Conservation (phyloP, 1,140 invertebrate genomes). For the Drosophila kurseongensis region DNA sequence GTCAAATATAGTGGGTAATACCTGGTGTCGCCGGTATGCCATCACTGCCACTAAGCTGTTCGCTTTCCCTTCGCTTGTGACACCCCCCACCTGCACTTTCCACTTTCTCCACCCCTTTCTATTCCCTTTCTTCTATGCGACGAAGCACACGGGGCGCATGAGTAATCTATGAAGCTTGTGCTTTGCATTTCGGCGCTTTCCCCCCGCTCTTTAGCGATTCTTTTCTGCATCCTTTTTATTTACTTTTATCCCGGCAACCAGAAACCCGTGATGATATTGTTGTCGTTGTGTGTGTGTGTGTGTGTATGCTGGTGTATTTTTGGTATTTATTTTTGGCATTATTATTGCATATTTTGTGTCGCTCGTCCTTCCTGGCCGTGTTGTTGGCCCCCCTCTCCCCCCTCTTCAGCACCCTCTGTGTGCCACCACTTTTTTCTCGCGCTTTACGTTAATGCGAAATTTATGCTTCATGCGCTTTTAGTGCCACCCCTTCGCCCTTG, state of each 20-base stretch:
- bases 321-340: conserved; percentile 61
- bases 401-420: too few species aligned
- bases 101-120: background rate
- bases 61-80: background rate
- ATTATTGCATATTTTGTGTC: conserved; percentile 63
- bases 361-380: conserved; percentile 5
- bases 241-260: conserved; percentile 30
- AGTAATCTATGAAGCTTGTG: conserved; percentile 57
- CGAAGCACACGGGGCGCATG: conserved; percentile 44
- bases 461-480: conserved; percentile 73
- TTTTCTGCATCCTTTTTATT: conserved; percentile 26
- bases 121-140: conserved; percentile 12
- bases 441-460: conserved; percentile 73
- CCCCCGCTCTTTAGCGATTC: background rate
- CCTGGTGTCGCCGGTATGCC: conserved; percentile 5
- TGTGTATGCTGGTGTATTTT: conserved; percentile 22
- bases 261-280: conserved; percentile 23
- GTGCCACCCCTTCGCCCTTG: conserved; percentile 5
- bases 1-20: background rate
- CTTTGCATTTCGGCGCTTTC: conserved; percentile 34
- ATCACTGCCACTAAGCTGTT: conserved; percentile 27
- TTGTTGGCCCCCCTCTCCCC: background rate
- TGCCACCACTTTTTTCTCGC: conserved; percentile 41
- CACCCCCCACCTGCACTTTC: background rate
- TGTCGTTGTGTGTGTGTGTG: conserved; percentile 8